Percentiles rank a stretch among this genome's conserved stretches.
phyloP scores from a whole-genome alignment of 2,113 vertebrate species.

The Eptesicus fuscus region DNA sequence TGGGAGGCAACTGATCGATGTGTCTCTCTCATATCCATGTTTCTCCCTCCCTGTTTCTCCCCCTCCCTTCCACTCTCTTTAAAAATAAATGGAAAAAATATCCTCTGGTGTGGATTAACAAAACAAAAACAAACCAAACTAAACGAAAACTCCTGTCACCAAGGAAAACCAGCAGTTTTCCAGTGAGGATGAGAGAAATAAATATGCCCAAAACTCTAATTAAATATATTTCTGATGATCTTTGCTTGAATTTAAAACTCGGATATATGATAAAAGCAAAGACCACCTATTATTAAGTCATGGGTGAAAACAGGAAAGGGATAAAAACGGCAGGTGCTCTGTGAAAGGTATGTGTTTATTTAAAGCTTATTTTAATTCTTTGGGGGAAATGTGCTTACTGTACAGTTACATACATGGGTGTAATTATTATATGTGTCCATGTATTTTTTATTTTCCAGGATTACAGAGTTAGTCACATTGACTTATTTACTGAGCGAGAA shows the following conservation, averaged over 20 bases:
- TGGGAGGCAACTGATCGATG: too few relatives aligned
- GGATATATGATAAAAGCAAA: not conserved
- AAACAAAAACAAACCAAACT: too few relatives aligned
- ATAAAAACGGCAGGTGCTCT: conserved; percentile 45
- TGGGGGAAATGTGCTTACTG: not conserved
- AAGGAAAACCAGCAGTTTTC: not conserved
- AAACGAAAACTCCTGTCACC: not conserved
- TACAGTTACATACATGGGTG: conserved; percentile 10
- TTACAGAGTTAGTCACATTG: conserved; percentile 90
- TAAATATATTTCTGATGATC: not conserved
- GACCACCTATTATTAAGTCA: not conserved
- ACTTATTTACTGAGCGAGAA: conserved; percentile 92
- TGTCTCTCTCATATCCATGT: too few relatives aligned
- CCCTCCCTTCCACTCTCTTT: too few relatives aligned
- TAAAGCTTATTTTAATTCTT: conserved; percentile 54
- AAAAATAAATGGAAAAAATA: too few relatives aligned
- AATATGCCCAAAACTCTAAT: not conserved
- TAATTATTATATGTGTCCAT: not conserved
- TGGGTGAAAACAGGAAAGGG: not conserved
- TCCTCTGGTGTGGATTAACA: too few relatives aligned
- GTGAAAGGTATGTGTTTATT: conserved; percentile 13
- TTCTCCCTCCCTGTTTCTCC: too few relatives aligned
- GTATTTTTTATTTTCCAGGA: conserved; percentile 83
- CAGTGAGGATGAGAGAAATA: not conserved
- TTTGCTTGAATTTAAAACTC: not conserved